Evolutionary conservation across 2,888 invertebrate genomes (phyloP).

Genomic region (Andrena dorsata): DNA sequence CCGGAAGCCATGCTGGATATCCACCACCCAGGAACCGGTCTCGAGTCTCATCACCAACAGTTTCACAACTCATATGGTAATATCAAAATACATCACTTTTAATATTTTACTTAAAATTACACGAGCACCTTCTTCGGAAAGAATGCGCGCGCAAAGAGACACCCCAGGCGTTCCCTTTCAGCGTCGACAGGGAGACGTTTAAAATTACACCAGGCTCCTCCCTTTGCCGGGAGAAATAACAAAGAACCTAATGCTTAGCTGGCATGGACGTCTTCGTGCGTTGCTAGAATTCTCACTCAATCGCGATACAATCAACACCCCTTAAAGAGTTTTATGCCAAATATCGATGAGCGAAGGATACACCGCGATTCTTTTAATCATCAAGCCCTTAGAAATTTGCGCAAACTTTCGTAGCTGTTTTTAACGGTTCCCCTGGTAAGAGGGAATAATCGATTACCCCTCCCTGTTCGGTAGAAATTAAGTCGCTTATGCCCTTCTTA

Average conservation of each 20-base stretch:
- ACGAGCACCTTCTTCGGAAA: not conserved
- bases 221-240: not conserved
- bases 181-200: conserved; percentile 6
- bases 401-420: not conserved
- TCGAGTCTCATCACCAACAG: conserved; percentile 84
- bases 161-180: not conserved
- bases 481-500: conserved; percentile 18
- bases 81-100: conserved; percentile 82
- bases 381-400: not conserved
- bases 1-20: conserved; percentile 84
- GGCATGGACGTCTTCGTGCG: not conserved
- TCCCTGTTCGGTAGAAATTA: conserved; percentile 23
- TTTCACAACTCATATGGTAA: conserved; percentile 85
- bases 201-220: not conserved
- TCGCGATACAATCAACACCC: too few species aligned
- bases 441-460: conserved; percentile 12
- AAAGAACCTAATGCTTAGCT: not conserved
- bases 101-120: conserved; percentile 57
- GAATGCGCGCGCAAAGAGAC: not conserved
- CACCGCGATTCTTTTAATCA: not conserved
- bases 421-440: conserved; percentile 3
- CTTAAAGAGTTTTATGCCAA: too few species aligned
- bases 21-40: conserved; percentile 84
- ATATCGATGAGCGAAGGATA: not conserved
- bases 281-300: not conserved